Base-by-base conservation (phyloP, 2,888 invertebrate genomes). In the Plemyria rubiginata region DNA sequence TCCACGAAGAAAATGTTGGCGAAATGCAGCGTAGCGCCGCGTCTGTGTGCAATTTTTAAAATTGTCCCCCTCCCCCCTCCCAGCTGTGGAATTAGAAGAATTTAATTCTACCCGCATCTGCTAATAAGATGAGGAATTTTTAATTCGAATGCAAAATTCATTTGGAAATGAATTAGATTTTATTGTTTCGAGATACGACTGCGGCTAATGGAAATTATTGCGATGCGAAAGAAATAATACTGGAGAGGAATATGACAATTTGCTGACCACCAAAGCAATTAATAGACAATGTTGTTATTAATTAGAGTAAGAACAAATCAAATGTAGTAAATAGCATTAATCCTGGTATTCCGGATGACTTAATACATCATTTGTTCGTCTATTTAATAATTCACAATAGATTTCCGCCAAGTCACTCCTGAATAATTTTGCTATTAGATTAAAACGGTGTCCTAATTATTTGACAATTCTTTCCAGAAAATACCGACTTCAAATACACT, bases 21-120 rank as follows among this genome's bases (percentile, higher is more conserved):
- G 64, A 73, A 66, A 71, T 54, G 73, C 66, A 54, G 63, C 62
- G 56, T 29, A 11, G 45, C 61, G 46, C 57, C 67, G 70, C 54
- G 48, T 52, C 48, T 49, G 46, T 52, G 64, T 70, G 74, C 77
- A 76, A 77, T 78, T 74, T 74, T 67, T 58, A 71, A 76, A 77
- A 75, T 79, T 73, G 76, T 73, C 70, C 41, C 63, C 48, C 32
- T 55, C 49, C 13, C 41, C 41, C 12, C 41, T 7, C 40, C 48
- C 46, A 13, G 38, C 36, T 12, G 54, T 38, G 65, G 69, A 63
- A 71, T 65, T 68, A 69, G 46, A 61, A 61, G 71, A 70, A 71
- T 70, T 68, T 71, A 61, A 67, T 67, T 67, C 66, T 63, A 62
- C 60, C 61, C 66, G 54, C 65, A 62, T 32, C 63, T 66, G 60